A percentile compares a stretch with the other conserved stretches of the same genome.
Evolutionary conservation across 2,797 vertebrate species (phyloP).

Genomic region (Mergus octosetaceus): DNA sequence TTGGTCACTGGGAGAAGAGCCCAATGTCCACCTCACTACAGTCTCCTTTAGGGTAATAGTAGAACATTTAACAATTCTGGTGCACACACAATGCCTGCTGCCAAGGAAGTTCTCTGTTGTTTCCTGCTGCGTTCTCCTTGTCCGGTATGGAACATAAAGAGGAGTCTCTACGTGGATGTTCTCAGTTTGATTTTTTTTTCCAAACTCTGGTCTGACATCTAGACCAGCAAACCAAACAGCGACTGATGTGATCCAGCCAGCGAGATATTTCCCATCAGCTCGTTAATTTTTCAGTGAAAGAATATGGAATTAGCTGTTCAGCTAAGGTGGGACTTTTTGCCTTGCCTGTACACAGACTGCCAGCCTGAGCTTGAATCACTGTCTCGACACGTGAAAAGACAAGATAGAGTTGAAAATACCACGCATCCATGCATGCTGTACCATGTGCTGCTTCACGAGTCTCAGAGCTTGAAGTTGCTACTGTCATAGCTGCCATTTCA

Average conservation of each 20-base stretch:
- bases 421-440: accelerated
- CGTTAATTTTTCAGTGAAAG: background rate
- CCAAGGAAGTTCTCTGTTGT: background rate
- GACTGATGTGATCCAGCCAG: background rate
- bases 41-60: too few relatives aligned
- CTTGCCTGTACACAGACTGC: background rate
- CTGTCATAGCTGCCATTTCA: background rate
- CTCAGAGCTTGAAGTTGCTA: background rate
- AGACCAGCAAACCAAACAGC: background rate
- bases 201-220: background rate
- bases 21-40: too few relatives aligned
- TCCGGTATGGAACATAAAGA: background rate
- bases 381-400: background rate
- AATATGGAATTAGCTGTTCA: background rate
- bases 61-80: background rate
- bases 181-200: background rate
- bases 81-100: background rate
- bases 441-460: background rate
- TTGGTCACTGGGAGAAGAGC: too few relatives aligned
- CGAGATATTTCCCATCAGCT: background rate
- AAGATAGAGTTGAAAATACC: background rate
- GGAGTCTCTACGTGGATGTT: background rate
- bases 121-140: background rate
- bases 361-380: background rate
- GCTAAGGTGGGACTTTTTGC: background rate